Percentiles rank a stretch among this genome's conserved stretches.
Evolutionary conservation across 2,113 vertebrate species (phyloP).

Genomic region (Anarhynchus alexandrinus): DNA sequence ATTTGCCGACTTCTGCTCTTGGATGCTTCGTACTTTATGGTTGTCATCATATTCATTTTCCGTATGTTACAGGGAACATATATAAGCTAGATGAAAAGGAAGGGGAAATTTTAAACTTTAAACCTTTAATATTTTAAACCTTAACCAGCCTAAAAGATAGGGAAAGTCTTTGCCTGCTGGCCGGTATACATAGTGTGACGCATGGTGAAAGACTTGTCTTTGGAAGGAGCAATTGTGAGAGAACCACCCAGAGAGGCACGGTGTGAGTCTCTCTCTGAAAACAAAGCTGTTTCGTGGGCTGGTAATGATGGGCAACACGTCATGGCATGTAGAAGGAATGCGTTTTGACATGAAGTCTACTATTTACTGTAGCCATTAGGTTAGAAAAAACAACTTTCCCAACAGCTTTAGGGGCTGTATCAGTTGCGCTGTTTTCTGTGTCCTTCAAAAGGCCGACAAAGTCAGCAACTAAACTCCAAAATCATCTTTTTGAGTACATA

Average conservation of each 20-base stretch:
- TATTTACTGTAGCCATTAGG: background rate
- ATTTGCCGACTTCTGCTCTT: background rate
- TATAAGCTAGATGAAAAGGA: background rate
- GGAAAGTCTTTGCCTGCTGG: background rate
- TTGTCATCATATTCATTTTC: background rate
- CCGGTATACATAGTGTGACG: rapidly evolving
- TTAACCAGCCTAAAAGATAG: background rate
- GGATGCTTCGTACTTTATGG: background rate
- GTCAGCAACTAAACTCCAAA: background rate
- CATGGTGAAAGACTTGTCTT: background rate
- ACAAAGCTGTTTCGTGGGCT: background rate
- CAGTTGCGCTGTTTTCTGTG: background rate
- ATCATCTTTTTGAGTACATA: background rate
- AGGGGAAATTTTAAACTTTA: background rate
- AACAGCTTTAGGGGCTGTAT: background rate
- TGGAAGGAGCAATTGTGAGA: background rate
- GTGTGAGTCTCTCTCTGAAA: background rate
- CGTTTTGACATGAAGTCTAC: background rate
- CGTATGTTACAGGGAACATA: background rate
- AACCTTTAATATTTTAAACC: background rate
- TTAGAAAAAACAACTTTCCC: background rate
- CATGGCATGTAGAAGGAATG: background rate
- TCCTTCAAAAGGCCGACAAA: background rate
- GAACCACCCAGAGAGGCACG: background rate
- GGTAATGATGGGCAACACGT: background rate